Percentiles rank a stretch among this genome's conserved stretches.
Evolutionary conservation across 2,113 vertebrate species (phyloP).

Genomic region (Rostratula benghalensis): DNA sequence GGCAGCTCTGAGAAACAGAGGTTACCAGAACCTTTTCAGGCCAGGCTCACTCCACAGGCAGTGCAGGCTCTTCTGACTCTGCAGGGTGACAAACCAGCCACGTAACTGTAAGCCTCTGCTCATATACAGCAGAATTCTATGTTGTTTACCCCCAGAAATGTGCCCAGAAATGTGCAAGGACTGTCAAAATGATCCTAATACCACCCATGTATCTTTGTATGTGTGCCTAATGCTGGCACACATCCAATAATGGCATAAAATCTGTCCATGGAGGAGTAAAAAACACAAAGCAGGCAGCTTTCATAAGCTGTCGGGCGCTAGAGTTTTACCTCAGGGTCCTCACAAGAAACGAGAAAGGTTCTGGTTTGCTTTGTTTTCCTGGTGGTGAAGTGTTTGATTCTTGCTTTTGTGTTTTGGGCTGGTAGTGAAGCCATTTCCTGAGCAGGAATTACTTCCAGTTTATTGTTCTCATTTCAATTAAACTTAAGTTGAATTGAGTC

Average conservation of each 20-base stretch:
- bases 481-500: neutral
- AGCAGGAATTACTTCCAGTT: neutral
- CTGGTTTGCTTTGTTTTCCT: neutral
- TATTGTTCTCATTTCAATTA: constrained; percentile 25
- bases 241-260: neutral
- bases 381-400: neutral
- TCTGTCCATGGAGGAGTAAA: neutral
- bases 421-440: neutral
- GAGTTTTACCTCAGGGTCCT: neutral
- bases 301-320: neutral
- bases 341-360: neutral
- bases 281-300: neutral
- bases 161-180: no score
- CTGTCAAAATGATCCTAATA: neutral
- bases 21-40: neutral
- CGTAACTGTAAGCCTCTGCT: neutral
- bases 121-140: neutral
- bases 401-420: neutral
- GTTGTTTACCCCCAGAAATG: neutral
- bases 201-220: neutral
- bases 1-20: neutral
- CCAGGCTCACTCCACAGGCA: neutral
- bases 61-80: neutral
- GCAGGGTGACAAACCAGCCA: neutral
- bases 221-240: neutral